These are phyloP conservation scores for Toxonevra muliebris DNA, from an alignment of 2,888 invertebrate genomes.

Conservation along the genomic window DNA sequence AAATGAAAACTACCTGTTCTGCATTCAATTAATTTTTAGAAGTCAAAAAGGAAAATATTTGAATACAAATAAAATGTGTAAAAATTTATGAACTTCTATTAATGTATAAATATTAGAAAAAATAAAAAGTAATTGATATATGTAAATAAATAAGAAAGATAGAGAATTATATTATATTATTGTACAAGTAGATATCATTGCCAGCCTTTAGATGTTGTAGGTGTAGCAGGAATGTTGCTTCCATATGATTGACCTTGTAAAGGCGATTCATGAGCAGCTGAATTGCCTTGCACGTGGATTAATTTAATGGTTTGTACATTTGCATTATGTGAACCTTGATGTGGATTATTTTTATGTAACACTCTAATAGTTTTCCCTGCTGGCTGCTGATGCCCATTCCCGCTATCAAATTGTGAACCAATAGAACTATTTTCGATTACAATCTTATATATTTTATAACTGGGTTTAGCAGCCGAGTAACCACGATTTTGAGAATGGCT, in stretches of 20 bases:
- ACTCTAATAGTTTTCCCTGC: background rate
- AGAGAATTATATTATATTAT: background rate
- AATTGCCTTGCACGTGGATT: background rate
- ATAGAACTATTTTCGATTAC: too few relatives aligned
- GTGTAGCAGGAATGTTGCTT: too few relatives aligned
- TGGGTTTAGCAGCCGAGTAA: background rate
- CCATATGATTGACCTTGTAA: too few relatives aligned
- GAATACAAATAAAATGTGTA: background rate
- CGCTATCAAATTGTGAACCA: background rate
- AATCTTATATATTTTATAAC: too few relatives aligned
- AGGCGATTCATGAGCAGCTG: background rate
- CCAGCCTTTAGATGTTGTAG: background rate
- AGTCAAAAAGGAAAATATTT: too few relatives aligned
- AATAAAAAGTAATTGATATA: too few relatives aligned
- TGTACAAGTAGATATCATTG: background rate
- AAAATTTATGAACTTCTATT: background rate
- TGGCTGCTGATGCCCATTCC: background rate
- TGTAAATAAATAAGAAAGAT: too few relatives aligned
- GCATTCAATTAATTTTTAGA: too few relatives aligned
- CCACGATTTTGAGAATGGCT: background rate
- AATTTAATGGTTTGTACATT: background rate
- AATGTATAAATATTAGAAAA: too few relatives aligned
- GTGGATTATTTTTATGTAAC: background rate
- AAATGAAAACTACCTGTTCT: too few relatives aligned
- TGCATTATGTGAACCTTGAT: background rate